Evolutionary conservation across 2,888 invertebrate genomes (phyloP).

Genomic region (Sarcophaga caerulescens): DNA sequence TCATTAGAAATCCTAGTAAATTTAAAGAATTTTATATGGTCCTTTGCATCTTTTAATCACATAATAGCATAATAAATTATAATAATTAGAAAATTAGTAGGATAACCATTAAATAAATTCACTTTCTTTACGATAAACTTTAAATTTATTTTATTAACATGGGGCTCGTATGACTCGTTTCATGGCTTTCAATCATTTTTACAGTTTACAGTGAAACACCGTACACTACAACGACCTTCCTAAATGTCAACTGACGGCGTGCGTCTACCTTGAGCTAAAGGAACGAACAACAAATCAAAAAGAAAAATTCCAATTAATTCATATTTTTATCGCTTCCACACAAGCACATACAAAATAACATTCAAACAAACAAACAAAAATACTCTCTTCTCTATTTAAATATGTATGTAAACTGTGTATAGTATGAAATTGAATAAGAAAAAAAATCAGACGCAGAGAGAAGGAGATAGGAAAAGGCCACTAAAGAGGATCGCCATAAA

Average conservation of each 20-base stretch:
- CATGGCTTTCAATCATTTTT: too few species aligned
- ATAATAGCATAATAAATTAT: too few species aligned
- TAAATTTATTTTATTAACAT: too few species aligned
- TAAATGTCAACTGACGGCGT: background rate
- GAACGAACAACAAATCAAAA: slow-evolving; percentile 9
- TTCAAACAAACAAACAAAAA: slow-evolving; percentile 37
- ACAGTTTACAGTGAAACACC: background rate
- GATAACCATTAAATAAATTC: too few species aligned
- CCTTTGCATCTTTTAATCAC: too few species aligned
- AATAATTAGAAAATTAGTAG: too few species aligned
- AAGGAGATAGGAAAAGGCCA: slow-evolving; percentile 32
- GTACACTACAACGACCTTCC: slow-evolving; percentile 42
- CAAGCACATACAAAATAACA: background rate
- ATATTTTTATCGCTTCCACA: slow-evolving; percentile 19
- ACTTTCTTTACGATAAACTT: too few species aligned
- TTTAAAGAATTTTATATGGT: too few species aligned
- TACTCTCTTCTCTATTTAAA: slow-evolving; percentile 40
- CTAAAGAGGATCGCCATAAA: slow-evolving; percentile 23
- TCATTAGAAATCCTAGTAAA: too few species aligned
- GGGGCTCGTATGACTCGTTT: too few species aligned
- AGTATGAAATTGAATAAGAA: slow-evolving; percentile 8
- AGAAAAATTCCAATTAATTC: slow-evolving; percentile 39
- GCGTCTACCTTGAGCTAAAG: slow-evolving; percentile 31
- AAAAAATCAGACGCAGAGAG: background rate
- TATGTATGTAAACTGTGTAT: slow-evolving; percentile 47